Evolutionary conservation across 2,113 vertebrate genomes (phyloP).

Genomic region (Phasianus colchicus): DNA sequence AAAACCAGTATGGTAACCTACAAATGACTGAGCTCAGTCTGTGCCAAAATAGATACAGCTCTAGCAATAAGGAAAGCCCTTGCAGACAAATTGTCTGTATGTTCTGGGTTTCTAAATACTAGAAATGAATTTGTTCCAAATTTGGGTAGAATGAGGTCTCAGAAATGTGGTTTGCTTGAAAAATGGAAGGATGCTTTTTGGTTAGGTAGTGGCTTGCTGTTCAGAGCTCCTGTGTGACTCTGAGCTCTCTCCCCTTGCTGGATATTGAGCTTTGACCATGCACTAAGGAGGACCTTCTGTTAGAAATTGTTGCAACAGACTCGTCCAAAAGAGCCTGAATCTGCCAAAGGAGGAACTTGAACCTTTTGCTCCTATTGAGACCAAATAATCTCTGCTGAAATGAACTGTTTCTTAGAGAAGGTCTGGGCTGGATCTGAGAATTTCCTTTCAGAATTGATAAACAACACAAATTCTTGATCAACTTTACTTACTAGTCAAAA

Average conservation of each 20-base stretch:
- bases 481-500: not conserved
- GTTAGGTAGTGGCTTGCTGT: not conserved
- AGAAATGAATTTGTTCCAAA: not conserved
- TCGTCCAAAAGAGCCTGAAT: not conserved
- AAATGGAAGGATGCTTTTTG: not conserved
- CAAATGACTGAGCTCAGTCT: not conserved
- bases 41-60: not conserved
- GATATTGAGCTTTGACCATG: not conserved
- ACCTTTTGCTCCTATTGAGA: not conserved
- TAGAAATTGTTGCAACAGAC: not conserved
- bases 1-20: not conserved
- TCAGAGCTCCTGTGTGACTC: accelerated
- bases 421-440: not conserved
- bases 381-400: not conserved
- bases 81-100: not conserved
- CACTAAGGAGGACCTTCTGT: not conserved
- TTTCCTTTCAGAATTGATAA: not conserved
- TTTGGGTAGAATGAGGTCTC: not conserved
- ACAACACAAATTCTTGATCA: not conserved
- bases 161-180: not conserved
- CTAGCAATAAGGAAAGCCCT: not conserved
- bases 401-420: not conserved
- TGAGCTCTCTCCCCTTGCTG: not conserved
- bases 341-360: not conserved
- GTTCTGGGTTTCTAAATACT: not conserved